Evolutionary conservation across 2,113 vertebrate species (phyloP).

Genomic region (Petrocephalus zakoni): DNA sequence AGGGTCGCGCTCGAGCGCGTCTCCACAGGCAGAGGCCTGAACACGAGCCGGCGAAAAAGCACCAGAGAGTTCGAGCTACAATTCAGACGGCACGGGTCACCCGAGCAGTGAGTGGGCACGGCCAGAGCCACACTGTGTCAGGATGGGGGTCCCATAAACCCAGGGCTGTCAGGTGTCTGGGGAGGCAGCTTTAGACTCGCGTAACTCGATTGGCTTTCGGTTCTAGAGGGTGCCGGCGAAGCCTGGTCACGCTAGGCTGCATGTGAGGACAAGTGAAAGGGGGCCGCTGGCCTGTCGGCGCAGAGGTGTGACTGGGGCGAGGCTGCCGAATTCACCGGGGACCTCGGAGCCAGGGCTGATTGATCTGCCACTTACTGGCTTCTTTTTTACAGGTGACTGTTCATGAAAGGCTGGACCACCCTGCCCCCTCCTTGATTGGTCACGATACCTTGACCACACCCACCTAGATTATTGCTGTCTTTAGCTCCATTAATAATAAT

Average conservation of each 20-base stretch:
- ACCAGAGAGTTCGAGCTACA: background rate
- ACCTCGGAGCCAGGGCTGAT: background rate
- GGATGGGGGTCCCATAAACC: background rate
- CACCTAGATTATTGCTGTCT: background rate
- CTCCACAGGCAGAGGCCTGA: background rate
- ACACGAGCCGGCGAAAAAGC: background rate
- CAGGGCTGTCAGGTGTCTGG: background rate
- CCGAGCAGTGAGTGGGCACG: background rate
- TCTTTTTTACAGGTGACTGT: slow-evolving; percentile 11
- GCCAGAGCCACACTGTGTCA: background rate
- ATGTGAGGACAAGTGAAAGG: background rate
- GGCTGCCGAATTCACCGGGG: background rate
- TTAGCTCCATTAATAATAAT: background rate
- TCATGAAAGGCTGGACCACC: background rate
- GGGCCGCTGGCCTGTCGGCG: background rate
- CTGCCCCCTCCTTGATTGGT: background rate
- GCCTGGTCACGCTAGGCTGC: background rate
- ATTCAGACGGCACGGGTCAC: background rate
- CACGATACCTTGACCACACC: background rate
- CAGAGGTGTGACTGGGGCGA: background rate
- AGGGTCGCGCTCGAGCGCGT: background rate
- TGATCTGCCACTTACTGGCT: background rate
- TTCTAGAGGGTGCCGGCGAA: background rate
- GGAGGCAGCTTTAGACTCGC: background rate
- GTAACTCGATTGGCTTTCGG: background rate